Evolutionary conservation across 2,113 vertebrate genomes (phyloP).

Genomic region (Sturnira hondurensis): DNA sequence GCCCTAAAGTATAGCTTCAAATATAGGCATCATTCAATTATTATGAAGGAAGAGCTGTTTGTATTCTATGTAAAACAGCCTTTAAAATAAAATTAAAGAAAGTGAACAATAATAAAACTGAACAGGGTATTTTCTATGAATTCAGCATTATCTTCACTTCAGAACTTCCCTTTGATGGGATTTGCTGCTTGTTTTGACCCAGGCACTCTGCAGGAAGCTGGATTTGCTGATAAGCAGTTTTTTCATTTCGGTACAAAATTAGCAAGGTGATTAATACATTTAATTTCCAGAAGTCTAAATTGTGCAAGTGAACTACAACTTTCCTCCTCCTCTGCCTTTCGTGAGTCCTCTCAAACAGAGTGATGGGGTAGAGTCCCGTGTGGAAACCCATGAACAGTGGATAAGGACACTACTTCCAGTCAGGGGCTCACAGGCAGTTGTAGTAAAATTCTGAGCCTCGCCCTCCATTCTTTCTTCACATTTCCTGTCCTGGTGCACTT

Average conservation of each 20-base stretch:
- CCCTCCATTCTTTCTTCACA: not conserved
- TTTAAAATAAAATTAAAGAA: constrained; percentile 16
- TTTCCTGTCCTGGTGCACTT: not conserved
- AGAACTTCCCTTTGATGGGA: constrained; percentile 26
- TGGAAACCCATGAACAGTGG: not conserved
- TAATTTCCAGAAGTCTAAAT: not conserved
- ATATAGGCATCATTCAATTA: not conserved
- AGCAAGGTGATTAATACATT: constrained; percentile 31
- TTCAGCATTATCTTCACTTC: constrained; percentile 10
- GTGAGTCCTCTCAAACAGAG: not conserved
- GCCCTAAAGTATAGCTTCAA: not conserved
- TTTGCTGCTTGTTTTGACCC: not conserved
- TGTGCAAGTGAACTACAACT: constrained; percentile 6
- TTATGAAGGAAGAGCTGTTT: not conserved
- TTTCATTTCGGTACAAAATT: not conserved
- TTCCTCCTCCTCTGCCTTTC: not conserved
- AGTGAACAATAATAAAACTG: not conserved
- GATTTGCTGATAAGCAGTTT: constrained; percentile 18
- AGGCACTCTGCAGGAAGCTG: not conserved
- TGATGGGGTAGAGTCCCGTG: too few species aligned
- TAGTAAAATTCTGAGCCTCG: not conserved
- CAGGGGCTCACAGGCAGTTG: fast-evolving
- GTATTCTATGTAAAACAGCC: not conserved
- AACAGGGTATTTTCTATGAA: not conserved
- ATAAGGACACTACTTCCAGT: fast-evolving